Percentiles rank a stretch among this genome's conserved stretches.
These are phyloP conservation scores for Poeciliopsis presidionis DNA, from an alignment of 2,797 vertebrate genomes.

Conservation along the genomic window DNA sequence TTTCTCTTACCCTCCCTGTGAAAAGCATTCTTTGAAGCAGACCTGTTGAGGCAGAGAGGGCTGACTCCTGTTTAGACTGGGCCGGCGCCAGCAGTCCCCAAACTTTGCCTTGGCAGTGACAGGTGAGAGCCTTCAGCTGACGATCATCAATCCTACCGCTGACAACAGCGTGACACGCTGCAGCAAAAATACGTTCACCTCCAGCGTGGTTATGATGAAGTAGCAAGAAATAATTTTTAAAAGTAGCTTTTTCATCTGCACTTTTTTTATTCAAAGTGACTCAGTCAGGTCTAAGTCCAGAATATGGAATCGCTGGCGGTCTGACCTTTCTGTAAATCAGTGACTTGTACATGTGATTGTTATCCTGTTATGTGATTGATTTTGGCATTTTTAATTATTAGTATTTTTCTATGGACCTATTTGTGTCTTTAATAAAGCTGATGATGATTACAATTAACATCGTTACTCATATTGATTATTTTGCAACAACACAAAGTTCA, in stretches of 20 bases:
- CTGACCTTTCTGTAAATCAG: too few species aligned
- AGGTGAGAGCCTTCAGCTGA: constrained; percentile 78
- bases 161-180: constrained; percentile 56
- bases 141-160: constrained; percentile 69
- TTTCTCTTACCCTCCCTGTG: constrained; percentile 22
- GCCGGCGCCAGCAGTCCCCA: constrained; percentile 75
- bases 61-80: constrained; percentile 79
- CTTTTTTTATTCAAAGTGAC: neutral
- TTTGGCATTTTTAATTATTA: too few species aligned
- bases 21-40: constrained; percentile 54
- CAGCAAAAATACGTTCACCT: constrained; percentile 37
- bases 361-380: too few species aligned
- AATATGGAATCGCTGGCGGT: too few species aligned
- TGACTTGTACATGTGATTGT: too few species aligned
- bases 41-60: constrained; percentile 75
- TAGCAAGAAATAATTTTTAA: neutral
- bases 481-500: neutral
- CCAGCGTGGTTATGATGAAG: constrained; percentile 28
- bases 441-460: neutral
- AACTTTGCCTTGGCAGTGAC: constrained; percentile 63
- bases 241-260: neutral
- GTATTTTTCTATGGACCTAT: too few species aligned
- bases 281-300: too few species aligned
- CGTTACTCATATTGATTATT: neutral
- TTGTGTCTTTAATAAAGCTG: too few species aligned